Percentiles rank a stretch among this genome's conserved stretches.
These are phyloP conservation scores for Sebastes ruberrimus DNA, from an alignment of 2,797 vertebrate species.

Conservation along the genomic window DNA sequence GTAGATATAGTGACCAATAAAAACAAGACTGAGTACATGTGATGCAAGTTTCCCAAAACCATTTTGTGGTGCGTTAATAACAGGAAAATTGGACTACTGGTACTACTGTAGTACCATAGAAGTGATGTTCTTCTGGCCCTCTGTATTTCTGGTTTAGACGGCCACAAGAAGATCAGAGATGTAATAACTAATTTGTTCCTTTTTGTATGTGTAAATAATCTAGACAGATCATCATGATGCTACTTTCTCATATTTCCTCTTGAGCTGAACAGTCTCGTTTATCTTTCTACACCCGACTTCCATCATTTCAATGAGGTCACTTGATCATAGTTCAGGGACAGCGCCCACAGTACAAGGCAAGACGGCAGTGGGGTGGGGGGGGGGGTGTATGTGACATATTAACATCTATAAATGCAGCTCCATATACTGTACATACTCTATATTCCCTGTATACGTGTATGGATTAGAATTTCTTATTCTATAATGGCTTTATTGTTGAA, in stretches of 20 bases:
- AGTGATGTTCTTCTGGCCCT: not conserved
- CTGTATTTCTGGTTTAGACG: not conserved
- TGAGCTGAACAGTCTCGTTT: slow-evolving; percentile 19
- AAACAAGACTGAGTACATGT: slow-evolving; percentile 29
- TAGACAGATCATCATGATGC: slow-evolving; percentile 1
- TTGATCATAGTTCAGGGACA: slow-evolving; percentile 28
- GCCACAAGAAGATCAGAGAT: not conserved
- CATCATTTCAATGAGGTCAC: slow-evolving; percentile 52
- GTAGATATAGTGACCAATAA: slow-evolving; percentile 24
- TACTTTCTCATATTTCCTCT: slow-evolving; percentile 4
- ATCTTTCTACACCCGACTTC: slow-evolving; percentile 14
- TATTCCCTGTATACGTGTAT: slow-evolving; percentile 1
- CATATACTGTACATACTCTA: slow-evolving; percentile 24
- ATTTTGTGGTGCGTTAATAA: slow-evolving; percentile 7
- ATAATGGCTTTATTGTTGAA: slow-evolving; percentile 41
- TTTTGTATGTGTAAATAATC: not conserved
- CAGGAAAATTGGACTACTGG: not conserved
- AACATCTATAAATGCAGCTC: slow-evolving; percentile 19
- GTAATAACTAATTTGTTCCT: not conserved
- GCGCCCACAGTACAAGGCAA: slow-evolving; percentile 52
- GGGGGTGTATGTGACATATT: slow-evolving; percentile 3
- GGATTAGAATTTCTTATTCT: not conserved
- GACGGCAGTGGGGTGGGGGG: slow-evolving; percentile 21
- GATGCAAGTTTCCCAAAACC: slow-evolving; percentile 27
- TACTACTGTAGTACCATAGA: not conserved